Base-by-base conservation (phyloP, 2,888 invertebrate genomes). In the Cabera pusaria region DNA sequence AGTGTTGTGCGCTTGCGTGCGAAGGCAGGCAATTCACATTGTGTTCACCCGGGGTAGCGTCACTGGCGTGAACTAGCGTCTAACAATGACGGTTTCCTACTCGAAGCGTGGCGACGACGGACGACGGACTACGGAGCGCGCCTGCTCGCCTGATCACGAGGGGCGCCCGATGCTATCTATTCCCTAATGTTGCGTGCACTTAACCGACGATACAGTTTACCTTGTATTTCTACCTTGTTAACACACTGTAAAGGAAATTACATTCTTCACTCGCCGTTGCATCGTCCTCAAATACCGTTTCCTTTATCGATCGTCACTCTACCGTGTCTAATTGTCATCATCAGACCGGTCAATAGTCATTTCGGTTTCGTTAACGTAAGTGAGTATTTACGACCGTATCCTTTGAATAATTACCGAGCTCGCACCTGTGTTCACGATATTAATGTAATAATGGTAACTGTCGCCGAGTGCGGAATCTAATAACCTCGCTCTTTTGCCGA, bases 241-340 rank as follows among this genome's bases (percentile, higher is more conserved):
- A 85, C 87, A 87, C 84, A 77, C 83, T 80, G 83, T 86, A 80
- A 75, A 82, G 85, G 83, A 86, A 87, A 87, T 85, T 84, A 86
- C 82, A 76, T 84, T 84, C 80, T 81, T 82, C 74, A 78, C 73
- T 68, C 74, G 77, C 72, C 71, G 67, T 71, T 73, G 66, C 67
- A 63, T 59, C 63, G 59, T 68, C 72, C 67, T 72, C 76, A 70
- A 78, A 74, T 71, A 72, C 65, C 64, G 70, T 74, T 79, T 82
- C 77, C 78, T 81, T 78, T 84, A 82, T 82, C 78, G 77, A 83
- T 77, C 80, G 74, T 75, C 78, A 62, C 64, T 74, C 64, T 72
- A 69, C 64, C 83, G 69, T 76, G 65, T 74, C 78, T 68, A 83
- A 85, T 83, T 74, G 70, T 71, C 72, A 70, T 71, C 76, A 76